These are phyloP conservation scores for Herpetotheres cachinnans DNA, from an alignment of 2,113 vertebrate species.

Conservation along the genomic window DNA sequence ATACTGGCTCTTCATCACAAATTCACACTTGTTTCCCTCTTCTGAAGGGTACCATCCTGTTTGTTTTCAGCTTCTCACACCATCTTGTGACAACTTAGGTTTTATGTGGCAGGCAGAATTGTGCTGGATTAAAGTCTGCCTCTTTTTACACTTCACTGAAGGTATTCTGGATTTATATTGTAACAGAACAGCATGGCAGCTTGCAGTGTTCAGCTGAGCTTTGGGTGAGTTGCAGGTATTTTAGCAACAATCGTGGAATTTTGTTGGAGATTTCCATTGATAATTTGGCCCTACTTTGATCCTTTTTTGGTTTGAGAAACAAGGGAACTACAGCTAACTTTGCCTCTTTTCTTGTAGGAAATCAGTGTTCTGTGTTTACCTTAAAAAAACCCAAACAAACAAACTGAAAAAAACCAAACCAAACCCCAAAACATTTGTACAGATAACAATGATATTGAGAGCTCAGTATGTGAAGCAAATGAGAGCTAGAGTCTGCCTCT, in stretches of 20 bases:
- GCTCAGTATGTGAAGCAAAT: not conserved
- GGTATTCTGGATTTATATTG: not conserved
- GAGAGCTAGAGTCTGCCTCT: not conserved
- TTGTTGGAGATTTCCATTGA: not conserved
- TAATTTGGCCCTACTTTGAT: not conserved
- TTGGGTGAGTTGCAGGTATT: not conserved
- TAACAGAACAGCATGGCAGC: not conserved
- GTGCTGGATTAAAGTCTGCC: not conserved
- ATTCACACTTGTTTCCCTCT: not conserved
- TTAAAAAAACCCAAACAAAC: not conserved
- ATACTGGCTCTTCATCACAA: not conserved
- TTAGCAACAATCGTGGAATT: not conserved
- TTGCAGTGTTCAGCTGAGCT: not conserved
- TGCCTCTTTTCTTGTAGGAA: not conserved
- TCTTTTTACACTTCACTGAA: not conserved
- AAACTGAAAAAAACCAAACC: not conserved
- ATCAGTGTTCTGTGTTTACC: not conserved
- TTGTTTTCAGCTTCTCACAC: not conserved
- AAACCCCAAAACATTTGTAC: too few relatives aligned
- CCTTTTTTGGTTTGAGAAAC: not conserved
- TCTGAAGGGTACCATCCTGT: not conserved
- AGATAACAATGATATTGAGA: not conserved
- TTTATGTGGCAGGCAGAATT: not conserved
- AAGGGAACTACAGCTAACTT: not conserved
- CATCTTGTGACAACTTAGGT: accelerated